These are phyloP conservation scores for Heliocidaris erythrogramma DNA, from an alignment of 35 echinoderm and acorn worm species.

Conservation along the genomic window DNA sequence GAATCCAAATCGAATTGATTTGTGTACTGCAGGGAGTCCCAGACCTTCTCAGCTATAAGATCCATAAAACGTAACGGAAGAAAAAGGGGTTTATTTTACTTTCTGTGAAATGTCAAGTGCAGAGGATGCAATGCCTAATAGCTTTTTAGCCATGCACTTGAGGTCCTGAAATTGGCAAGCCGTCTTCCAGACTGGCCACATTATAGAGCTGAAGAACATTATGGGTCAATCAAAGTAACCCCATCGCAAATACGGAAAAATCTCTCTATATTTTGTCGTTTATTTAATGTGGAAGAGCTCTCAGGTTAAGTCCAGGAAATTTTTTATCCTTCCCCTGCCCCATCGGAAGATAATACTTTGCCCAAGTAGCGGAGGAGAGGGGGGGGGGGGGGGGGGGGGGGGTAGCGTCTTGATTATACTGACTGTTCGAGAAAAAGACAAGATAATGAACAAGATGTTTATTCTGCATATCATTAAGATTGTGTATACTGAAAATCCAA, in stretches of 20 bases:
- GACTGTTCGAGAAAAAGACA: neutral
- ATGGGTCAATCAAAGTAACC: neutral
- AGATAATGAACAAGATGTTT: neutral
- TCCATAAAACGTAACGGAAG: neutral
- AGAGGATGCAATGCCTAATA: neutral
- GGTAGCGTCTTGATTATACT: neutral
- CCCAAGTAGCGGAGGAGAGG: too few species aligned
- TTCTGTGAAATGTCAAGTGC: neutral
- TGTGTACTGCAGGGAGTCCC: neutral
- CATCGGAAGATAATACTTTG: too few species aligned
- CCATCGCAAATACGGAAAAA: neutral
- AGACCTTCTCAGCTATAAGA: neutral
- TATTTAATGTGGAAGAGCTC: neutral
- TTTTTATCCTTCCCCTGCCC: neutral
- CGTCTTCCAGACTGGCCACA: neutral
- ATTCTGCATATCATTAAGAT: neutral
- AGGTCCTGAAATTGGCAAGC: neutral
- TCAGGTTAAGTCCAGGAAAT: neutral
- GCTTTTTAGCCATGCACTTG: neutral
- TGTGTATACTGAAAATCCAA: neutral
- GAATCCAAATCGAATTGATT: neutral
- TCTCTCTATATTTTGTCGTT: neutral
- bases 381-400: too few species aligned
- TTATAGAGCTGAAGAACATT: neutral
- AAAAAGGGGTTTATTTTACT: neutral